Percentiles rank a stretch among this genome's conserved stretches.
Conservation (phyloP, 2,888 invertebrate species). For the Strigamia maritima region DNA sequence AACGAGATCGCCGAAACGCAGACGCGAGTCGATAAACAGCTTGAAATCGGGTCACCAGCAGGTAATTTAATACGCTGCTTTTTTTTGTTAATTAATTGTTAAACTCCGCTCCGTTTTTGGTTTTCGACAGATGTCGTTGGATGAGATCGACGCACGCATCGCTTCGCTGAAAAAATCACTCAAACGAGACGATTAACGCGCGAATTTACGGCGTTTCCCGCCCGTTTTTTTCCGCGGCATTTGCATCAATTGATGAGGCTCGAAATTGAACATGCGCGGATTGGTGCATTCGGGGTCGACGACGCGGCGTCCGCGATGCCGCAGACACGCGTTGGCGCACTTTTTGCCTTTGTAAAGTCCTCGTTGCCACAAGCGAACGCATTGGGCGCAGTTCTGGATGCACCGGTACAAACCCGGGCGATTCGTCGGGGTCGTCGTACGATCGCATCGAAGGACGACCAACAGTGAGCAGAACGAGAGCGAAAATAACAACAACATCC, state of each 20-base stretch:
- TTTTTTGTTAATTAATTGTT: no score
- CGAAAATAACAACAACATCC: no score
- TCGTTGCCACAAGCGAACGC: conserved; percentile 45
- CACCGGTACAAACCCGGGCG: conserved; percentile 43
- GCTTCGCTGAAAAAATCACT: background rate
- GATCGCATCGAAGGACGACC: background rate
- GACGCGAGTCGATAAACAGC: background rate
- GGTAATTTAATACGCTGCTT: no score
- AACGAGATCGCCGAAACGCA: background rate
- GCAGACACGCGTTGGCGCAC: conserved; percentile 45
- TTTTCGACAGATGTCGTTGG: background rate
- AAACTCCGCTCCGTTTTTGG: no score
- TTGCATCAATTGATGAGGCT: conserved; percentile 36
- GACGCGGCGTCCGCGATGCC: conserved; percentile 43
- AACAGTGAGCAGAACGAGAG: background rate
- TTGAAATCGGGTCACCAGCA: background rate
- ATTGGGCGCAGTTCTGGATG: conserved; percentile 45
- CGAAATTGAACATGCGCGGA: conserved; percentile 44
- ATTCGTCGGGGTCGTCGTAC: background rate
- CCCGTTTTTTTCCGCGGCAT: conserved; percentile 35
- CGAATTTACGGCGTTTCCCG: no score
- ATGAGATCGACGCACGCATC: background rate
- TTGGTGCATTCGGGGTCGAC: conserved; percentile 46
- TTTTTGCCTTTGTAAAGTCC: conserved; percentile 46
- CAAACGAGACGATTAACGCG: background rate